Base-by-base conservation (phyloP, 2,797 vertebrate genomes). In the Platalea minor region DNA sequence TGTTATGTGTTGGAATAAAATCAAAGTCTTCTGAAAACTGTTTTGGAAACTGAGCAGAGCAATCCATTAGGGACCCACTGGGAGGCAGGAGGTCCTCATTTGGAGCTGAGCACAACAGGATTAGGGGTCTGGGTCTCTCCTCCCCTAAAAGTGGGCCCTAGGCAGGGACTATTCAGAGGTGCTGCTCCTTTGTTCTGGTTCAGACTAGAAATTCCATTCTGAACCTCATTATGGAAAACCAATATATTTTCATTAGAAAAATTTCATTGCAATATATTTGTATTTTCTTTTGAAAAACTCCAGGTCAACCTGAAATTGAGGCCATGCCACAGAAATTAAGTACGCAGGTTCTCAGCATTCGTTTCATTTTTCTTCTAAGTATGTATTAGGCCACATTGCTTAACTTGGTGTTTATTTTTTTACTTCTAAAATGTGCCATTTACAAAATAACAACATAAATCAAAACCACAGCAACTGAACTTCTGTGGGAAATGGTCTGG, bases 391-490 rank as follows among this genome's bases (percentile, higher is more conserved):
- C 54, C 72, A 43, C 65, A 35, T 63, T 17, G 10, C 37, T 82
- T 75, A 84, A 91, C n/a, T 86, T 80, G 29, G 19, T 95, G 63
- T 80, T 94, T 94, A 65, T 82, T 92, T 91, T 93, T 93, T 94
- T 64, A 64, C 63, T 92, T 93, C 83, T 81, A 72, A 68, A 89
- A 78, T 65, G 46, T 89, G 61, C 10, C 75, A 59, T 77, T 94
- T 95, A 45, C 75, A 92, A 95, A 97, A 93, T 83, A 95, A 68
- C 57, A 89, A 75, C 72, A 89, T 92, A 95, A 96, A 95, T 93
- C 53, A 95, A 85, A 93, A 85, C 3, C 84, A 87, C 92, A 92
- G 85, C 75, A 91, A 80, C 33, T 72, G 73, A 95, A 94, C 16
- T 93, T 95, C 90, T 95, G 84, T 94, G 91, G 92, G 94, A 95